Conservation (phyloP, 2,888 invertebrate genomes). For the Hybos culiciformis region DNA sequence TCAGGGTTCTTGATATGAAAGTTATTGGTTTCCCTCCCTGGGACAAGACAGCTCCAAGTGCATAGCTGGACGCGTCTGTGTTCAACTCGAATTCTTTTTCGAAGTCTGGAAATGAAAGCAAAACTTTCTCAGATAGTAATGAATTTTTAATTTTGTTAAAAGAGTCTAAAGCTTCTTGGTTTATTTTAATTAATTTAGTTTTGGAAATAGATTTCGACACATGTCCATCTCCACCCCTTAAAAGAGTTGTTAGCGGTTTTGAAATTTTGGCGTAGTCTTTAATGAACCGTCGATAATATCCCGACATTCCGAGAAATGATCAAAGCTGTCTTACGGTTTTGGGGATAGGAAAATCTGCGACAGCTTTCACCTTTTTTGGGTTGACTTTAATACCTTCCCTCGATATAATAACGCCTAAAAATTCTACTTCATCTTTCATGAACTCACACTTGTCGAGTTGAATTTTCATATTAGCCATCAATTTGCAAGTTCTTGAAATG, state of each 20-base stretch:
- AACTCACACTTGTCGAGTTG: constrained; percentile 13
- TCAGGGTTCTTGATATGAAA: not conserved
- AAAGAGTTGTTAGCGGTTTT: constrained; percentile 8
- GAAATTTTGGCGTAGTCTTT: constrained; percentile 11
- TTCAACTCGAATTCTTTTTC: constrained; percentile 8
- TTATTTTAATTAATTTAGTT: constrained; percentile 5
- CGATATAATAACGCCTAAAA: constrained; percentile 12
- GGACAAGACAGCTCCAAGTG: constrained; percentile 5
- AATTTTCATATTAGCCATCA: constrained; percentile 9
- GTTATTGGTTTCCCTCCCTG: constrained; percentile 1
- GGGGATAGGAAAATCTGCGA: constrained; percentile 7
- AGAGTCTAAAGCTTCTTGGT: constrained; percentile 4
- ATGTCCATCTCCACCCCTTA: constrained; percentile 12
- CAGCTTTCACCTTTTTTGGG: constrained; percentile 8
- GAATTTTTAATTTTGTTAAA: constrained; percentile 9
- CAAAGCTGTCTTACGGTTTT: constrained; percentile 8
- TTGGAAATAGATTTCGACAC: constrained; percentile 8
- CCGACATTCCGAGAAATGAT: constrained; percentile 7
- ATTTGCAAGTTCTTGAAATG: constrained; percentile 7
- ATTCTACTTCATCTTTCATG: constrained; percentile 9
- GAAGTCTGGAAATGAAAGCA: constrained; percentile 7
- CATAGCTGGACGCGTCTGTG: constrained; percentile 8
- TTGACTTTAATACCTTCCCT: constrained; percentile 11
- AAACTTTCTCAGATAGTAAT: constrained; percentile 8
- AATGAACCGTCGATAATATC: constrained; percentile 8